Percentiles rank a stretch among this genome's conserved stretches.
These are phyloP conservation scores for Cossypha dichroa DNA, from an alignment of 2,797 vertebrate genomes.

Conservation along the genomic window DNA sequence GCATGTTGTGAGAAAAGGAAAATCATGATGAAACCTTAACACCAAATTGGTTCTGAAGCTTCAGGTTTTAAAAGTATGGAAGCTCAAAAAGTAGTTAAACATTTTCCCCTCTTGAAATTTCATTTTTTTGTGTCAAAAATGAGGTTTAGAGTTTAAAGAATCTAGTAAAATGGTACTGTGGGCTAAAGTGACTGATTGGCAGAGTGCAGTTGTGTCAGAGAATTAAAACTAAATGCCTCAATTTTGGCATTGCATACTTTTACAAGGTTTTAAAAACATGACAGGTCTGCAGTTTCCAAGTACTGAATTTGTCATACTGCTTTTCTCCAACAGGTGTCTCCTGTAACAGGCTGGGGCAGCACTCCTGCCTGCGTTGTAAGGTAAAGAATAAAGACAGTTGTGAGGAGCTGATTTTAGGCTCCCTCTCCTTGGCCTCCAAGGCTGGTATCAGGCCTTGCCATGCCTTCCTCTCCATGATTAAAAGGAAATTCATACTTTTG, in stretches of 20 bases:
- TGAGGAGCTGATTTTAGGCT: background rate
- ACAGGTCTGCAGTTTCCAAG: background rate
- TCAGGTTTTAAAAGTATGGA: background rate
- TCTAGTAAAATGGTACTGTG: background rate
- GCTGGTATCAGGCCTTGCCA: background rate
- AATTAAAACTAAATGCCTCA: background rate
- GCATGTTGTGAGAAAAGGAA: background rate
- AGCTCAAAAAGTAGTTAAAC: background rate
- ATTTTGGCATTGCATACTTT: background rate
- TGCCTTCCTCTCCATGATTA: background rate
- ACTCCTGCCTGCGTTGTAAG: slow-evolving; percentile 97
- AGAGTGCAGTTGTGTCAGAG: background rate
- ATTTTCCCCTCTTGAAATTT: background rate
- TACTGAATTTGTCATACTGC: background rate
- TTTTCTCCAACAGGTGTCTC: slow-evolving; percentile 85
- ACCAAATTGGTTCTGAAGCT: background rate
- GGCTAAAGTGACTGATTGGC: background rate
- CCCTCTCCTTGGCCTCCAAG: background rate
- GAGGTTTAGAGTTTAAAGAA: background rate
- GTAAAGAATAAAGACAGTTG: slow-evolving; percentile 69
- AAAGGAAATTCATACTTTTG: background rate
- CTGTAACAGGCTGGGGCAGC: slow-evolving; percentile 94
- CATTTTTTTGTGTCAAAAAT: background rate
- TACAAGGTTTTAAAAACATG: background rate
- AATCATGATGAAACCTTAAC: background rate